These are phyloP conservation scores for Lordiphosa fenestrarum DNA, from an alignment of 2,888 invertebrate species.

Conservation along the genomic window DNA sequence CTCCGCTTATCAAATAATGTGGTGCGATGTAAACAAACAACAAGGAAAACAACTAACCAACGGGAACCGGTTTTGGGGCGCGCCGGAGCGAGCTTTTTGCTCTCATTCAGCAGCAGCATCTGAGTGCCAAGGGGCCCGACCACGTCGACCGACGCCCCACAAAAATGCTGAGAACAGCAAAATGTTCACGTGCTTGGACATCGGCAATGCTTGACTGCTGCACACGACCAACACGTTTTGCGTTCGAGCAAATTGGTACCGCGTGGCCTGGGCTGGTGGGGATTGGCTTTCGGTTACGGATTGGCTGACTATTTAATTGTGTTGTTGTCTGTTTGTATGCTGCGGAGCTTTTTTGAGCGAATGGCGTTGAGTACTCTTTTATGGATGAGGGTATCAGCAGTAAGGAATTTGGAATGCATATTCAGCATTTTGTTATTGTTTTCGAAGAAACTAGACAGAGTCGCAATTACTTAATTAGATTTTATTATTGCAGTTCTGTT, in stretches of 20 bases:
- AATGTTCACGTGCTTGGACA: conserved; percentile 51
- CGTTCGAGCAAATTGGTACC: conserved; percentile 29
- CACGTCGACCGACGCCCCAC: conserved; percentile 32
- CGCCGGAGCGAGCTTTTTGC: conserved; percentile 36
- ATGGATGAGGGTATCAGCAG: neutral
- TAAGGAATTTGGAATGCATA: too few relatives aligned
- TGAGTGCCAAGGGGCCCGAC: conserved; percentile 48
- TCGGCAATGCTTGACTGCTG: conserved; percentile 31
- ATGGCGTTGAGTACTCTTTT: neutral
- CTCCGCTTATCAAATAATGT: conserved; percentile 44
- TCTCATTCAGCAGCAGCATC: conserved; percentile 15
- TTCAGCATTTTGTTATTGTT: too few relatives aligned
- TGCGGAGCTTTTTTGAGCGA: neutral
- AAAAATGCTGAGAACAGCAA: conserved; percentile 7
- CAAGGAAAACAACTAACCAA: conserved; percentile 57
- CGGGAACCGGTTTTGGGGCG: conserved; percentile 44
- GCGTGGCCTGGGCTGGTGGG: conserved; percentile 26
- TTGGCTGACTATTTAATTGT: conserved; percentile 13
- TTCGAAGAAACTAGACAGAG: too few relatives aligned
- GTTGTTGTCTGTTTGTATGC: conserved; percentile 25
- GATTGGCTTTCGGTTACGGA: conserved; percentile 5
- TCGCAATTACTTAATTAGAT: too few relatives aligned
- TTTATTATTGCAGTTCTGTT: too few relatives aligned
- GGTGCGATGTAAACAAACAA: conserved; percentile 58
- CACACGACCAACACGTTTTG: conserved; percentile 69